A percentile compares a stretch with the other conserved stretches of the same genome.
Conservation (phyloP, 2,888 invertebrate species). For the Hirtodrosophila cameraria region DNA sequence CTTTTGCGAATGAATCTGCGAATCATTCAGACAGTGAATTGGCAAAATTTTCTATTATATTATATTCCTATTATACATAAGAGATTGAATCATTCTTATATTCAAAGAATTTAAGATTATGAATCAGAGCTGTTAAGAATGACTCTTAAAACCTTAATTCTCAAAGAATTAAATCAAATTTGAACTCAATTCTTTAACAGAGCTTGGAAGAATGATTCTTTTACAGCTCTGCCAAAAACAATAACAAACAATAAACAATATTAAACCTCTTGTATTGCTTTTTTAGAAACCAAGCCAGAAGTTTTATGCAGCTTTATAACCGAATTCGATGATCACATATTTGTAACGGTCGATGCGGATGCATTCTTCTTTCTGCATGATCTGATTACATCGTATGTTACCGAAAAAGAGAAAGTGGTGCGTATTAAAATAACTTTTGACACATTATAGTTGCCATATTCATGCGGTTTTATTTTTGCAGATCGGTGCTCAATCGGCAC, state of each 20-base stretch:
- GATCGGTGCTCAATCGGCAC: slow-evolving; percentile 82
- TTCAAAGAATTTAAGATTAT: too few relatives aligned
- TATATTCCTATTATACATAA: too few relatives aligned
- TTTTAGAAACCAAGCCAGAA: slow-evolving; percentile 90
- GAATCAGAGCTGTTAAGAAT: too few relatives aligned
- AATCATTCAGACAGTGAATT: too few relatives aligned
- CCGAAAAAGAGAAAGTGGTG: slow-evolving; percentile 94
- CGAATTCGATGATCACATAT: slow-evolving; percentile 99
- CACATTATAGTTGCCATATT: too few relatives aligned
- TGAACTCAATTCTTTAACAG: too few relatives aligned
- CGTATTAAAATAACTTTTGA: slow-evolving; percentile 62
- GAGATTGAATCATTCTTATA: too few relatives aligned
- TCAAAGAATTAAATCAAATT: too few relatives aligned
- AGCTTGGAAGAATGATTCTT: too few relatives aligned
- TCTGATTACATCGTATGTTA: slow-evolving; percentile 97
- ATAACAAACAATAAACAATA: not conserved
- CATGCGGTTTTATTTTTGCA: slow-evolving; percentile 27
- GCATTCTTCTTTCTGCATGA: slow-evolving; percentile 99
- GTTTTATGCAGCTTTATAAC: slow-evolving; percentile 99
- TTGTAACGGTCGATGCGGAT: slow-evolving; percentile 98
- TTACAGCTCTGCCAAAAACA: not conserved
- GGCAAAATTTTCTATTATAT: too few relatives aligned
- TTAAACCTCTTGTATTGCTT: slow-evolving; percentile 2
- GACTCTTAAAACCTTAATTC: too few relatives aligned
- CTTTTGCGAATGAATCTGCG: too few relatives aligned